Evolutionary conservation across 2,797 vertebrate genomes (phyloP).

Genomic region (Hipposideros larvatus): DNA sequence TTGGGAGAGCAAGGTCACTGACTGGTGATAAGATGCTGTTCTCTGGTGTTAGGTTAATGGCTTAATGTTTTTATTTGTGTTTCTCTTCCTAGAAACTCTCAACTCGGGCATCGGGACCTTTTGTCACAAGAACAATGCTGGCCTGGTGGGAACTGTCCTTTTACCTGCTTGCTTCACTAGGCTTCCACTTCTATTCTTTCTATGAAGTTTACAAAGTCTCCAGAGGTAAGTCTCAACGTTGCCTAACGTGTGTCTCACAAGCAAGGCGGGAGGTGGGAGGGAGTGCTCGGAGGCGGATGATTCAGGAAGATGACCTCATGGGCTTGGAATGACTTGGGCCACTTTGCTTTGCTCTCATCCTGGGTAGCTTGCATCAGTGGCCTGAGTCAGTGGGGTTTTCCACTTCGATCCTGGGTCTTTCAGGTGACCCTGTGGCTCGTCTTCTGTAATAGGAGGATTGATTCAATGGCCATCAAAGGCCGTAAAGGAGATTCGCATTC

Average conservation of each 20-base stretch:
- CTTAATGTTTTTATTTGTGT: not conserved
- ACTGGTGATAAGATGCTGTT: not conserved
- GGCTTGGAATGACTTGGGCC: not conserved
- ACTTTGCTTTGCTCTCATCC: not conserved
- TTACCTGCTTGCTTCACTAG: slow-evolving; percentile 86
- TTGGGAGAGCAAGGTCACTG: not conserved
- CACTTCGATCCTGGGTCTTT: not conserved
- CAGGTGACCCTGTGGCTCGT: not conserved
- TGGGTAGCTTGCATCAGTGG: not conserved
- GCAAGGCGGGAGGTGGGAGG: fast-evolving
- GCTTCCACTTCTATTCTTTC: slow-evolving; percentile 90
- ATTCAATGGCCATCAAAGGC: not conserved
- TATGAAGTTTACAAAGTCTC: slow-evolving; percentile 89
- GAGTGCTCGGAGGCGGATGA: not conserved
- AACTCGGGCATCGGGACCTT: not conserved
- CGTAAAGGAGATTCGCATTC: not conserved
- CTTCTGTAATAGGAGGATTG: not conserved
- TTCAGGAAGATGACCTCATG: not conserved
- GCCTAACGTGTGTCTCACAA: not conserved
- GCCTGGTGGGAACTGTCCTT: slow-evolving; percentile 86
- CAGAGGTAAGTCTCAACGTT: slow-evolving; percentile 83
- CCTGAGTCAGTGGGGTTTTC: not conserved
- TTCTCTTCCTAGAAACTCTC: slow-evolving; percentile 29
- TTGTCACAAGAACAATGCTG: slow-evolving; percentile 72
- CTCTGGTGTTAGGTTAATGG: fast-evolving